A percentile compares a stretch with the other conserved stretches of the same genome.
Evolutionary conservation across 1,140 invertebrate genomes (phyloP).

Genomic region (Hetaerina americana): DNA sequence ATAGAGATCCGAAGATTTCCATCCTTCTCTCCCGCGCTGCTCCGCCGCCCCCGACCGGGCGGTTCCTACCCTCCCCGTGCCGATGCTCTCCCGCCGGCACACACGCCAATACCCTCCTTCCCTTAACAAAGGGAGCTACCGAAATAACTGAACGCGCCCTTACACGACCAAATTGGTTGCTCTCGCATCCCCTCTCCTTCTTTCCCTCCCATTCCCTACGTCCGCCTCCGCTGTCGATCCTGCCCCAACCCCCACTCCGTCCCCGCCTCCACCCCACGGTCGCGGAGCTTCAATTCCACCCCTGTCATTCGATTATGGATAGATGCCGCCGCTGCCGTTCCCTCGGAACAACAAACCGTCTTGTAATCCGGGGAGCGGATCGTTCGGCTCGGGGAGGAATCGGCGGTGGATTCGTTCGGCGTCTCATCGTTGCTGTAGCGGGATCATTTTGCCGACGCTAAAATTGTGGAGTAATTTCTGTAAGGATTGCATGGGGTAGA

Average conservation of each 20-base stretch:
- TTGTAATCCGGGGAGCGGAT: no score
- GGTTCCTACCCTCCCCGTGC: not conserved
- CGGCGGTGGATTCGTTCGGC: no score
- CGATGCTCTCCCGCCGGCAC: not conserved
- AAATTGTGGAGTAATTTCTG: no score
- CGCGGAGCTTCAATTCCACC: not conserved
- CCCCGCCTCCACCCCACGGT: no score
- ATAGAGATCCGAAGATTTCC: not conserved
- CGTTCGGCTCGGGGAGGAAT: no score
- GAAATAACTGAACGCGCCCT: not conserved
- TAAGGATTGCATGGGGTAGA: no score
- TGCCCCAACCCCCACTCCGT: no score
- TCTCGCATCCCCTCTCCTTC: not conserved
- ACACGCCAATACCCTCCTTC: not conserved
- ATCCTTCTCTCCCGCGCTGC: not conserved
- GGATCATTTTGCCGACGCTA: no score
- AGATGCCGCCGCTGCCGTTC: not conserved
- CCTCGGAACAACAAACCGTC: no score
- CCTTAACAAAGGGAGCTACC: not conserved
- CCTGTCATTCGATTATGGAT: not conserved
- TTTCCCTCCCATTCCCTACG: not conserved
- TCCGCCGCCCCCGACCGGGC: not conserved
- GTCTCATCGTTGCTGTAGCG: no score
- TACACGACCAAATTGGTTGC: not conserved
- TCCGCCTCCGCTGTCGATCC: no score